Conservation (phyloP, 2,888 invertebrate species). For the Hoplodrina blanda region DNA sequence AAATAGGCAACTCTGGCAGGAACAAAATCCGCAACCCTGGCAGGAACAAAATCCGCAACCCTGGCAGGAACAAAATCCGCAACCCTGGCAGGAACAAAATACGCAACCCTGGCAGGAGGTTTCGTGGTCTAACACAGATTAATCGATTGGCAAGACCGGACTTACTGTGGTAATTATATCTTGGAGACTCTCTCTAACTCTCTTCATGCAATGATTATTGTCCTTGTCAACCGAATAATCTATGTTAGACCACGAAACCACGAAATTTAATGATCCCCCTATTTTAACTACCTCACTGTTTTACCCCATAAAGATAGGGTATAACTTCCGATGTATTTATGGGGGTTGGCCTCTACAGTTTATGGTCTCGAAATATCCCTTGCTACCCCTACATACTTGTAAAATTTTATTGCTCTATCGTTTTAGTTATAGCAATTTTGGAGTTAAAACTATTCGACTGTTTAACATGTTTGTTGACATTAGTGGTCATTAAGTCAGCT, state of each 20-base stretch:
- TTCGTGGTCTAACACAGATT: too few species aligned
- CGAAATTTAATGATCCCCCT: background rate
- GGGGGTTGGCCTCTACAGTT: conserved; percentile 24
- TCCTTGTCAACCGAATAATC: background rate
- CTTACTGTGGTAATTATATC: too few species aligned
- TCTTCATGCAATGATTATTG: too few species aligned
- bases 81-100: too few species aligned
- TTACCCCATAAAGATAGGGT: conserved; percentile 9
- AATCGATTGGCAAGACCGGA: too few species aligned
- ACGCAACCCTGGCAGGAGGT: too few species aligned
- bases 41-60: too few species aligned
- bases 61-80: too few species aligned
- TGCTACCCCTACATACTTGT: conserved; percentile 25
- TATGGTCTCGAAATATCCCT: conserved; percentile 13
- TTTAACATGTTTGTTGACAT: conserved; percentile 13
- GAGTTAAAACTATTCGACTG: conserved; percentile 31
- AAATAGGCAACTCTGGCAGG: too few species aligned
- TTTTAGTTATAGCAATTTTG: conserved; percentile 27
- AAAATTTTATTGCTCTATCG: conserved; percentile 32
- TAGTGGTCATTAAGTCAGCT: background rate
- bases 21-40: too few species aligned
- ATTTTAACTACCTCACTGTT: conserved; percentile 17
- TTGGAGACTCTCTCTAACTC: too few species aligned
- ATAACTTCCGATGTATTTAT: conserved; percentile 31
- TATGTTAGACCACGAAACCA: background rate